Percentiles rank a stretch among this genome's conserved stretches.
Evolutionary conservation across 1,140 invertebrate species (phyloP).

Genomic region (Atta texana): DNA sequence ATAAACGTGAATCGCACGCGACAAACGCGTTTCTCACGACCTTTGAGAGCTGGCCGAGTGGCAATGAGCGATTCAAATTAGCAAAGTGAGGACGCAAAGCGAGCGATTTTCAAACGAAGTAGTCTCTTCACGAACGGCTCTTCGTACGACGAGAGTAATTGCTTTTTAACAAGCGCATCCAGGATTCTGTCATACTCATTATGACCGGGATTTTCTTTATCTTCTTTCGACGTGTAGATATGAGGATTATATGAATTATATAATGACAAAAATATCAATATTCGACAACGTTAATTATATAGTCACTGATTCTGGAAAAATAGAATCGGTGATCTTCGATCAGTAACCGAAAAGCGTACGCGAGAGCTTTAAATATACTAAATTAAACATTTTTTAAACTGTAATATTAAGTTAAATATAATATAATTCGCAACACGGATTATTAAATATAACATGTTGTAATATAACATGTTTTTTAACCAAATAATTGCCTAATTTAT

Average conservation of each 20-base stretch:
- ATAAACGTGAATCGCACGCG: constrained; percentile 51
- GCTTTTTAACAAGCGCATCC: constrained; percentile 74
- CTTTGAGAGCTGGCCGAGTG: constrained; percentile 51
- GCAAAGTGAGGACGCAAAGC: constrained; percentile 34
- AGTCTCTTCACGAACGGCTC: constrained; percentile 35
- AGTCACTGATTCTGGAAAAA: not conserved
- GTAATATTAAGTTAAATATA: constrained; percentile 10
- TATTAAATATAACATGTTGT: not conserved
- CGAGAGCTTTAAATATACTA: not conserved
- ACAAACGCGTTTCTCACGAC: constrained; percentile 39
- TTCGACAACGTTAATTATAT: not conserved
- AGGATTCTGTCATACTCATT: constrained; percentile 62
- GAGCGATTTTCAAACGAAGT: constrained; percentile 51
- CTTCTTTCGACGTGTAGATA: not conserved
- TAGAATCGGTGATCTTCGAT: not conserved
- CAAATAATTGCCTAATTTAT: not conserved
- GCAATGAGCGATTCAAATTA: constrained; percentile 52
- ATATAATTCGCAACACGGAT: not conserved
- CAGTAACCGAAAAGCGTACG: not conserved
- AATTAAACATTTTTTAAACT: constrained; percentile 22
- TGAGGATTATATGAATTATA: constrained; percentile 13
- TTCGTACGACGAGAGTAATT: constrained; percentile 67
- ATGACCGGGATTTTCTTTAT: constrained; percentile 49
- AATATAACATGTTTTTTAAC: not conserved
- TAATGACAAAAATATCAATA: not conserved